Evolutionary conservation across 2,888 invertebrate genomes (phyloP).

Genomic region (Nymphalis c-album): DNA sequence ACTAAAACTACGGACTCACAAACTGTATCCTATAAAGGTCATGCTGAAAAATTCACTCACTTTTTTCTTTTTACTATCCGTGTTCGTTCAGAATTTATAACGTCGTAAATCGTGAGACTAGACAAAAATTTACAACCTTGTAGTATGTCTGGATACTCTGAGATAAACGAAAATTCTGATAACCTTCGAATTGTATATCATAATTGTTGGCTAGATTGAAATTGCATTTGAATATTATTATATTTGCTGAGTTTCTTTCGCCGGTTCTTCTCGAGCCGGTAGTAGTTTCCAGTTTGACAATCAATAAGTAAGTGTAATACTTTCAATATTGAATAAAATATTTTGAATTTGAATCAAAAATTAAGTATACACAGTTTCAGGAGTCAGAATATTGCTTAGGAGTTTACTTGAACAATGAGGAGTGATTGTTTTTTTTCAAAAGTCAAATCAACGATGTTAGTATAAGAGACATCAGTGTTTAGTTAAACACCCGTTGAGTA

Average conservation of each 20-base stretch:
- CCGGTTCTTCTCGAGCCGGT: too few relatives aligned
- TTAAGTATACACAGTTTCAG: neutral
- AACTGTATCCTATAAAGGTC: slow-evolving; percentile 41
- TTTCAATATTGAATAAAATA: too few relatives aligned
- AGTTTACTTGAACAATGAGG: too few relatives aligned
- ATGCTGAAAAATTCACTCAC: slow-evolving; percentile 67
- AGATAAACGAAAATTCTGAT: slow-evolving; percentile 59
- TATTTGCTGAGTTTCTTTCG: too few relatives aligned
- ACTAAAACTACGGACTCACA: slow-evolving; percentile 44
- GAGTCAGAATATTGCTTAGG: too few relatives aligned
- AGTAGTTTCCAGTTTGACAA: too few relatives aligned
- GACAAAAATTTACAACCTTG: slow-evolving; percentile 66
- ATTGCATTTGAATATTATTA: too few relatives aligned
- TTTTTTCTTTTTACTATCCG: slow-evolving; percentile 65
- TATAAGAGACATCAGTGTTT: too few relatives aligned
- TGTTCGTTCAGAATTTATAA: slow-evolving; percentile 73
- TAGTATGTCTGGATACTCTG: slow-evolving; percentile 54
- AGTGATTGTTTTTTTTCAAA: too few relatives aligned
- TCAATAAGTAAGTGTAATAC: too few relatives aligned
- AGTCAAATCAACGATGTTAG: too few relatives aligned
- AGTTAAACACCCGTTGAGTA: too few relatives aligned
- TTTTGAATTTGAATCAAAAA: neutral
- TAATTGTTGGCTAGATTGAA: neutral
- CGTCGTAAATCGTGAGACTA: slow-evolving; percentile 68
- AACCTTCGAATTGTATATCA: slow-evolving; percentile 48